Evolutionary conservation across 2,113 vertebrate genomes (phyloP), one percentile per base, ranked within the genome.

Genomic region (Sander lucioperca): DNA sequence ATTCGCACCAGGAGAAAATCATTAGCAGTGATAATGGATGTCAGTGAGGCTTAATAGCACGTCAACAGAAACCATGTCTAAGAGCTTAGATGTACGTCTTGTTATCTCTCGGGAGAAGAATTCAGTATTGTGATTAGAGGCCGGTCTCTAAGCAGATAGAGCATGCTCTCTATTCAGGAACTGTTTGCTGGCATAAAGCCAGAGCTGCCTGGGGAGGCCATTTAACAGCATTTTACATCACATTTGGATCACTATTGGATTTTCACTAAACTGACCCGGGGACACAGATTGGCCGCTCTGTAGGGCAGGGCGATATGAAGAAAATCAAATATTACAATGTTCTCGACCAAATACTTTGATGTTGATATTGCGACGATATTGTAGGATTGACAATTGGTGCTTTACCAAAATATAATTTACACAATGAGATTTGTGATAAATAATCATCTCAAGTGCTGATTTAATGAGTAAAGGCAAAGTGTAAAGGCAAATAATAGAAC

Each of bases 161-260:
- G 19, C 12, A 9, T 6, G 77, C 74, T 54, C 73, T 69, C 58
- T 71, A 1, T 66, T 74, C 68, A 78, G 64, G 69, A 65, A 48
- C 43, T 8, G 51, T 30, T 11, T 1, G 33, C 27, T 79, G 78
- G 78, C 33, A 0, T 1, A 0, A 14, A 51, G 59, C 79, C 74
- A 62, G 1, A 39, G 45, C 48, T 1, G 47, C 77, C 69, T n/a
- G 57, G 6, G 25, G 74, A 70, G 50, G 33, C 66, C 73, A 23
- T 79, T 75, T 58, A 76, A 76, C 56, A 13, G 53, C 47, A 23
- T 75, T 82, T 81, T 48, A 81, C 69, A 71, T 79, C 70, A 75
- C 36, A 74, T 77, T 53, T 23, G 27, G n/a, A 33, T 33, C 33
- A 1, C 33, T 6, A 33, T 33, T 33, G 33, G 33, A 33, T 6